Evolutionary conservation across 2,113 vertebrate species (phyloP).

Genomic region (Puntigrus tetrazona): DNA sequence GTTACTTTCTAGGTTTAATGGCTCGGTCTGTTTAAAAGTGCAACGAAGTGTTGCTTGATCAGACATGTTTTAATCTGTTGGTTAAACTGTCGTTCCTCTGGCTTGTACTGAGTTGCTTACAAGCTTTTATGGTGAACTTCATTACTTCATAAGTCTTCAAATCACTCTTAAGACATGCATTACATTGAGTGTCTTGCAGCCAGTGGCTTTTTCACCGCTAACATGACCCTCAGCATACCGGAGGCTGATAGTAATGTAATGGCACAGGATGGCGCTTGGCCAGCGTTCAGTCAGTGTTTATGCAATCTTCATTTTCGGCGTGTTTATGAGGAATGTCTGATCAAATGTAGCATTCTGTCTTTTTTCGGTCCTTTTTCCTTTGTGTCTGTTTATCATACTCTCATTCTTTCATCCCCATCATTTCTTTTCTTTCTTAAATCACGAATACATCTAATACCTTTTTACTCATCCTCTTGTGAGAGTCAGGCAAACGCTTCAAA

Average conservation of each 20-base stretch:
- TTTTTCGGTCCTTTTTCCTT: background rate
- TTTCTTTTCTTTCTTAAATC: background rate
- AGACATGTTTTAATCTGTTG: background rate
- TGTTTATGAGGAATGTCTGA: background rate
- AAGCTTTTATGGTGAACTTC: conserved; percentile 3
- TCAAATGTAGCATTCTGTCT: background rate
- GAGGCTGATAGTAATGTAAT: background rate
- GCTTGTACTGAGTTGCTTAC: background rate
- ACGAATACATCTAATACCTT: background rate
- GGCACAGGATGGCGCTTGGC: background rate
- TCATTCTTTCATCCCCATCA: background rate
- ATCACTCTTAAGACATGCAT: background rate
- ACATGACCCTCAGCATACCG: background rate
- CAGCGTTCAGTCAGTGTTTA: background rate
- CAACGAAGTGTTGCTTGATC: background rate
- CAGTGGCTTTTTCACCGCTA: background rate
- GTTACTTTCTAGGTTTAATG: background rate
- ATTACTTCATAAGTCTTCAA: background rate
- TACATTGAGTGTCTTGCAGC: background rate
- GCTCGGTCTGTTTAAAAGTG: background rate
- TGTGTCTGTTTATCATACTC: background rate
- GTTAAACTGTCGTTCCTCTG: background rate
- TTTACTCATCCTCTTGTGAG: background rate
- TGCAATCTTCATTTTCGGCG: background rate
- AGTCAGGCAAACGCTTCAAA: background rate